Base-by-base conservation (phyloP, 2,797 vertebrate genomes). In the Trematomus bernacchii region DNA sequence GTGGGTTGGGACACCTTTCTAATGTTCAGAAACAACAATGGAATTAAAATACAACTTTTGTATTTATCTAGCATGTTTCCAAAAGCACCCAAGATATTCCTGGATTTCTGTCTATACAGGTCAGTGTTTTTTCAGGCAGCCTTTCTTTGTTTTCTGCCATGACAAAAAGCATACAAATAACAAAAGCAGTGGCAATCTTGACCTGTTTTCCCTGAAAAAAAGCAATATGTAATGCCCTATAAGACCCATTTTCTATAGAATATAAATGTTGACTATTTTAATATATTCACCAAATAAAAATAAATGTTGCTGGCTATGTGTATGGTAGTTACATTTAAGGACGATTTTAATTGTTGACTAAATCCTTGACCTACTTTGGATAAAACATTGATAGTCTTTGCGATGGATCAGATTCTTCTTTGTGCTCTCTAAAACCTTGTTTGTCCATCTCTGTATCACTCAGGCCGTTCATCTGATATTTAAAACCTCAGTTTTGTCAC, bases 321-420 rank as follows among this genome's bases (percentile, higher is more conserved):
- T 30, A 42, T 51, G 37, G n/a, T 60, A 51, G 51, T 76, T 46
- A 62, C 12, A 48, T 37, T 46, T 40, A 72, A 77, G 44, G 7
- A 40, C 10, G 15, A 48, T 47, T 40, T 65, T 2, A 23, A 37
- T 51, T 79, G 27, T 65, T 72, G 64, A 58, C 6, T 40, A 55
- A 65, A 65, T 66, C 33, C 33, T 65, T 88, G 82, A 87, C 86
- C 84, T 73, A 85, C 74, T 87, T 89, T 66, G 30, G 4, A 46
- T 53, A 54, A 60, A 76, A 58, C 67, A 63, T 21, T 64, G 37
- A 60, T 59, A 19, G 23, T 60, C 46, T 71, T 63, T 66, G 66
- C 62, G 48, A 76, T 43, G 7, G 14, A 62, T 77, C 27, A 69
- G 27, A 80, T 68, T 70, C 23, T 54, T 57, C 50, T 74, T 57